phyloP scores from a whole-genome alignment of 2,797 vertebrate genomes.

The Spea hammondii region DNA sequence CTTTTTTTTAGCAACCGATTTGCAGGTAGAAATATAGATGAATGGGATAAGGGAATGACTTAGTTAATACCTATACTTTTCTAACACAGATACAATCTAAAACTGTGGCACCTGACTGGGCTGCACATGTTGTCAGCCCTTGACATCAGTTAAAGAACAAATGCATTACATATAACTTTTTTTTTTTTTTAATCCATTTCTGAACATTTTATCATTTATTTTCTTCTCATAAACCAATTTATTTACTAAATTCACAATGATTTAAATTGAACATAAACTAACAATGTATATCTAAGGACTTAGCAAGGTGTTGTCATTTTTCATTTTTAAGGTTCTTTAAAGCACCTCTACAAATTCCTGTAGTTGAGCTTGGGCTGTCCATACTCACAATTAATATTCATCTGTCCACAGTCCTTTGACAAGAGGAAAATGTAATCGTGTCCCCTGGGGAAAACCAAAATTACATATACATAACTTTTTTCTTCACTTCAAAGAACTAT shows the following conservation, averaged over 20 bases:
- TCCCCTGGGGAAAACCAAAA: slow-evolving; percentile 42
- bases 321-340: neutral
- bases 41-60: no score
- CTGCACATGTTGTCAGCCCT: no score
- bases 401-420: slow-evolving; percentile 37
- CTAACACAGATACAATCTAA: no score
- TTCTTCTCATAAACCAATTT: slow-evolving; percentile 19
- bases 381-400: slow-evolving; percentile 28
- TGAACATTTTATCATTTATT: neutral
- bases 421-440: slow-evolving; percentile 36
- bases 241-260: slow-evolving; percentile 21
- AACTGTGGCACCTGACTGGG: no score
- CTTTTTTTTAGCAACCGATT: no score
- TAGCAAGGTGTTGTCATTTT: slow-evolving; percentile 17
- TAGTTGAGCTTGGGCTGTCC: slow-evolving; percentile 37
- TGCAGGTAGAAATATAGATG: no score
- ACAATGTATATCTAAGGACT: slow-evolving; percentile 3
- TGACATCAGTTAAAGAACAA: no score
- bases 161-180: no score
- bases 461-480: slow-evolving; percentile 32
- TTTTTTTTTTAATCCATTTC: no score
- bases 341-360: neutral
- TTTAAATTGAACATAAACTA: slow-evolving; percentile 24
- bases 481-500: slow-evolving; percentile 37
- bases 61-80: no score